Base-by-base conservation (phyloP, 2,888 invertebrate genomes). In the Alsophila aescularia region DNA sequence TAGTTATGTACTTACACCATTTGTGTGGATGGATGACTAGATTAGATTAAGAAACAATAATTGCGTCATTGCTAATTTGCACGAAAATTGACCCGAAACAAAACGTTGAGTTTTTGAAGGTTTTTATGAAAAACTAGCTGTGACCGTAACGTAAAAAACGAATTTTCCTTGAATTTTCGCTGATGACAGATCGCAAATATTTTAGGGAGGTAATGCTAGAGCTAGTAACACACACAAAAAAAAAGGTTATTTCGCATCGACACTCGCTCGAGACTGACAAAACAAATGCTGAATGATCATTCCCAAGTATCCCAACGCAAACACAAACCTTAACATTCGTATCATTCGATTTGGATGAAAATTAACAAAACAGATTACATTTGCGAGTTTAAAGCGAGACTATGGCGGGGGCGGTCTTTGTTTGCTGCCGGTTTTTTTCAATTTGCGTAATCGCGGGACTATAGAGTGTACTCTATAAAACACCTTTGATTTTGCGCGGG, bases 281-380 rank as follows among this genome's bases (percentile, higher is more conserved):
- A 70, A 75, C 73, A 75, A 75, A 73, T 67, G 69, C 67, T 67
- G 67, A 67, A 69, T 77, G 74, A 80, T 78, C 66, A 78, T 79
- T 75, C 65, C 63, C n/a, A n/a, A n/a, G n/a, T n/a, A n/a, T n/a
- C n/a, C n/a, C 56, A 35, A 40, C 4, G 63, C 42, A 72, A 72
- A 85, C 59, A 72, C 78, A 67, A 71, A 70, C 18, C 31, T 36
- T 37, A n/a, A n/a, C 41, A 74, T 70, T 75, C 77, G 69, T 74
- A 74, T 76, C 79, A 69, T 73, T 72, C 57, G 68, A 67, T 67
- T 69, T 75, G 81, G 77, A 83, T 24, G 24, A 24, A 82, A 89
- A 89, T 89, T 90, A 90, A 90, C 89, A 89, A 90, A 90, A 89
- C 86, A 86, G 87, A 90, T 90, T 89, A 89, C 85, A 80, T 82